Conservation (phyloP, 2,888 invertebrate species). For the Tridacna crocea region DNA sequence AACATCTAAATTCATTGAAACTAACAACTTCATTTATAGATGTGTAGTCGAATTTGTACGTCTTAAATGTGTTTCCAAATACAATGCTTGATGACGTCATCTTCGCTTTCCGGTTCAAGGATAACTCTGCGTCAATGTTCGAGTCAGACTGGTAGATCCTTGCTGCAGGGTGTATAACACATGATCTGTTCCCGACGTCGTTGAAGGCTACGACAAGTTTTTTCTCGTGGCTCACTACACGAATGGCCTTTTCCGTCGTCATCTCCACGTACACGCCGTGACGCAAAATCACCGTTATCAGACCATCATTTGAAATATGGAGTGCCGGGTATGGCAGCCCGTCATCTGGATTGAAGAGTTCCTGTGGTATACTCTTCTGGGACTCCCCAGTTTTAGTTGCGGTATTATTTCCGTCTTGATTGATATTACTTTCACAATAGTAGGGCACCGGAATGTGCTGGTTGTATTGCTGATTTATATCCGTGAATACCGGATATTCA, state of each 20-base stretch:
- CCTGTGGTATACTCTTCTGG: not conserved
- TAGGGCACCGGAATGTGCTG: not conserved
- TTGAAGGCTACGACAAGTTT: constrained; percentile 83
- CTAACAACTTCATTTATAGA: constrained; percentile 69
- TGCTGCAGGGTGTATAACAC: constrained; percentile 83
- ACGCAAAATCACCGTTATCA: constrained; percentile 83
- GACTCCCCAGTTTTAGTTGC: not conserved
- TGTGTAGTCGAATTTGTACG: constrained; percentile 77
- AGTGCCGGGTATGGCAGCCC: constrained; percentile 79
- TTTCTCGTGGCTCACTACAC: constrained; percentile 83
- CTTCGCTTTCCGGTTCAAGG: constrained; percentile 72
- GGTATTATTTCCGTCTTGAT: not conserved
- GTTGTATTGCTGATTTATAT: not conserved
- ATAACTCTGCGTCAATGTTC: constrained; percentile 81
- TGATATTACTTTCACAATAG: not conserved
- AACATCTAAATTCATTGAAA: constrained; percentile 75
- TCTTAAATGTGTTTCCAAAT: constrained; percentile 75
- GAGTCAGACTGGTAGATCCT: constrained; percentile 84
- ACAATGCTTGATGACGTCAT: constrained; percentile 75
- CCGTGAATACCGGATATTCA: not conserved
- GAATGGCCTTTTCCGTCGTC: constrained; percentile 83
- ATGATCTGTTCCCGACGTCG: constrained; percentile 79
- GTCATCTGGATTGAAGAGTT: constrained; percentile 33
- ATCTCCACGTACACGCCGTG: constrained; percentile 84
- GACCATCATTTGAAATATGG: constrained; percentile 83